Evolutionary conservation across 2,797 vertebrate species (phyloP), one percentile per base, ranked within the genome.

Genomic region (Takifugu ocellatus): DNA sequence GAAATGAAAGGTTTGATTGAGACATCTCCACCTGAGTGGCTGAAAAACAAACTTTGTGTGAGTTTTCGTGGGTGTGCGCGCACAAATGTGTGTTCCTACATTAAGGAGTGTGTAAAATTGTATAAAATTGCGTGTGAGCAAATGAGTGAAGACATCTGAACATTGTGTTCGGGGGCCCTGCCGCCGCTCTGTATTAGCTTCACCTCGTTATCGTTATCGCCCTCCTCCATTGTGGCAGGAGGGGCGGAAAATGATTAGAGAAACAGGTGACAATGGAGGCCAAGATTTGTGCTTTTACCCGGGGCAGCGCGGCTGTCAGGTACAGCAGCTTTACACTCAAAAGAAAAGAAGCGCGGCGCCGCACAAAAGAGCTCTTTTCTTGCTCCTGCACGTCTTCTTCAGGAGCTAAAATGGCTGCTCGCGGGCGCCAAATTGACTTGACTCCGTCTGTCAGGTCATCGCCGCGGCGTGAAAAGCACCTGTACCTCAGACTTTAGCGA

Each of bases 171-270:
- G 77, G 63, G 48, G 56, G 47, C 33, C 15, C 44, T 2, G 47
- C 51, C 42, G 56, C 66, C 36, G 74, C 87, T 86, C 78, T 68
- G 80, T 87, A 85, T 90, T 88, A 84, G 84, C 83, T 75, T 87
- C 82, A 84, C 84, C 81, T 90, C 82, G 84, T 88, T 90, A 88
- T 83, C 78, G 75, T 84, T 84, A 84, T 90, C 87, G 62, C 66
- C 77, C 79, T 77, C 79, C 81, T 87, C 84, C 85, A 89, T 90
- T 88, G 87, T 88, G 82, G 72, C 75, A 61, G 74, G 80, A 83
- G 78, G 75, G 78, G 84, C 57, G 67, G 86, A 78, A 89, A 88
- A 91, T 90, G 90, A 91, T 90, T 88, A 90, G 87, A 90, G 87
- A 84, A 88, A 61, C 83, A 83, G 84, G 82, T 87, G 85, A 90